Percentiles rank a stretch among this genome's conserved stretches.
phyloP scores from a whole-genome alignment of 2,797 vertebrate species.

The Pipistrellus pipistrellus region DNA sequence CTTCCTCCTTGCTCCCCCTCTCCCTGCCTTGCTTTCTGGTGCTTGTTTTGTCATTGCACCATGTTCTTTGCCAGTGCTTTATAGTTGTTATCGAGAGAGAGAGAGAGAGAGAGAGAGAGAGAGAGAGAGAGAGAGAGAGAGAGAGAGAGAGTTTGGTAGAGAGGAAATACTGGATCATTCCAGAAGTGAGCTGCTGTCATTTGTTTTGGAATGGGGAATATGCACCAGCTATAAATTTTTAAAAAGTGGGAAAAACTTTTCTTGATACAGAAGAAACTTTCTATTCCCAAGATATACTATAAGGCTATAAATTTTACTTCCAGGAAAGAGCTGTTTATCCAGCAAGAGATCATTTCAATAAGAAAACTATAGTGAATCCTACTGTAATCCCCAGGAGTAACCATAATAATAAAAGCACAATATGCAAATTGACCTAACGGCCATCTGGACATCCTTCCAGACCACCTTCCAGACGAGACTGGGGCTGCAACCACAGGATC shows the following conservation, averaged over 20 bases:
- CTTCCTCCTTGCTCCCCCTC: not conserved
- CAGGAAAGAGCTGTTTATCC: not conserved
- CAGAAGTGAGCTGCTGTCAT: not conserved
- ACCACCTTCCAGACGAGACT: no score
- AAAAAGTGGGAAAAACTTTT: not conserved
- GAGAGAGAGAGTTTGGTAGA: not conserved
- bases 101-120: not conserved
- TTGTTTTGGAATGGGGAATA: conserved; percentile 1
- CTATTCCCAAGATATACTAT: not conserved
- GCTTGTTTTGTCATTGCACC: not conserved
- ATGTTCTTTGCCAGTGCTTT: not conserved
- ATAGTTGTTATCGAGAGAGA: not conserved
- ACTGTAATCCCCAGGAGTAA: not conserved
- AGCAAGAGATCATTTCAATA: conserved; percentile 26
- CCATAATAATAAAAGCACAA: no score
- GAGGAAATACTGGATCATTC: not conserved
- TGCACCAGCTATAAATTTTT: conserved; percentile 18
- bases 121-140: not conserved
- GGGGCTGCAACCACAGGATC: no score
- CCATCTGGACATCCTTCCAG: no score
- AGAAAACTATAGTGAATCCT: conserved; percentile 34
- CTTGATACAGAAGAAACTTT: conserved; percentile 45
- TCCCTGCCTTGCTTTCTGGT: not conserved
- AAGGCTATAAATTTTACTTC: conserved; percentile 17
- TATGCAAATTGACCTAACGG: no score